Conservation (phyloP, 2,113 vertebrate species). For the Crotalus horridus region DNA sequence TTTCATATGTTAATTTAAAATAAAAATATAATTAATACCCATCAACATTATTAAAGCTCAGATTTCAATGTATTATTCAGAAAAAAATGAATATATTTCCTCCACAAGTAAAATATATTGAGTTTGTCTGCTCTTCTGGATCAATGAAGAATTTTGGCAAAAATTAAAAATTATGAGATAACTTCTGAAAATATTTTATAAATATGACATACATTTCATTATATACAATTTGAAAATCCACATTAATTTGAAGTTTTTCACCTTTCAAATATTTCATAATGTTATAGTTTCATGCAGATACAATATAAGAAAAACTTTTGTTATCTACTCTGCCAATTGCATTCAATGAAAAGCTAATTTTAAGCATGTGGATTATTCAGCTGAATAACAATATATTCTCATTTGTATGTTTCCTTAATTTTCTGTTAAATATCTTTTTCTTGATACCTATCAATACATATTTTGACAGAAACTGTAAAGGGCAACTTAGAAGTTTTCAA, state of each 20-base stretch:
- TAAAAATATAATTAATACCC: not conserved
- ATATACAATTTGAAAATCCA: not conserved
- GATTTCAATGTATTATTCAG: not conserved
- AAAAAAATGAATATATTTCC: not conserved
- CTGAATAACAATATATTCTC: not conserved
- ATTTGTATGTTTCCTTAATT: not conserved
- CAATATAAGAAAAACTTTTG: not conserved
- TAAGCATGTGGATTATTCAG: not conserved
- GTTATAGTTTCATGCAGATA: not conserved
- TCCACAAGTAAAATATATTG: not conserved
- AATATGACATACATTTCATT: not conserved
- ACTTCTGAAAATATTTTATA: not conserved
- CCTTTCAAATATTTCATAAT: not conserved
- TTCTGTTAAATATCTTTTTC: not conserved
- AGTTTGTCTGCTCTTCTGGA: not conserved
- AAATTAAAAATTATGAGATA: not conserved
- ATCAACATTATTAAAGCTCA: not conserved
- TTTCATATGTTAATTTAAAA: not conserved
- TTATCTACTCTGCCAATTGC: not conserved
- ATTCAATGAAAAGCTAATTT: not conserved
- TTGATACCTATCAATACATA: not conserved
- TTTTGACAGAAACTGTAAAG: not conserved
- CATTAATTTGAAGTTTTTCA: not conserved
- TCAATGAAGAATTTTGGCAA: not conserved
- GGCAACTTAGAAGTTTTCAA: not conserved